Evolutionary conservation across 2,113 vertebrate genomes (phyloP), one percentile per base, ranked within the genome.

Genomic region (Xiphophorus hellerii): DNA sequence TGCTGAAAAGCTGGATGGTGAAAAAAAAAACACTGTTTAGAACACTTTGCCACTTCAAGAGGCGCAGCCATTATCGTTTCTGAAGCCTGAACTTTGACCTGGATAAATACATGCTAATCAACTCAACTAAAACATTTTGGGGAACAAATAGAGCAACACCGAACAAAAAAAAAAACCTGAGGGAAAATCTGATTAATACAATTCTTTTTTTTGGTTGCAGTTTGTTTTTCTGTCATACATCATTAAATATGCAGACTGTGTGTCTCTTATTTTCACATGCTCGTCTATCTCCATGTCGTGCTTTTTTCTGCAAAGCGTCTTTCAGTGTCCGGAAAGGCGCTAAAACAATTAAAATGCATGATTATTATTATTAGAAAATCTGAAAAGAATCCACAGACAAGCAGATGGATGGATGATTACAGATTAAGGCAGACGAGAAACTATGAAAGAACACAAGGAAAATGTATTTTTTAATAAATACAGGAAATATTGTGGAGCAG

Each of bases 21-120:
- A 77, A 69, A 80, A 86, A 83, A 69, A 80, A 86, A 83, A 71
- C n/a, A 48, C 30, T 42, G 85, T 71, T 83, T 63, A 64, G 66
- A 85, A 28, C 35, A 22, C 66, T 5, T 28, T 58, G 66, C 69
- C 83, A 74, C 33, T 84, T 77, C 70, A 80, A 72, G 73, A 31
- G 65, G 71, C 73, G 63, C 51, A 44, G 22, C 51, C 31, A 27
- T 64, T 80, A 76, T 17, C 48, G 4, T 14, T 35, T 66, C 60
- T 73, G 27, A 35, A 66, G 39, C 48, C 51, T 3, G 5, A 76
- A 77, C 30, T 62, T 31, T 74, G 30, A 73, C 78, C 12, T 77
- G 33, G 39, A 84, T 76, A 77, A 33, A 1, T 66, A 63, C 44
- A 66, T 81, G n/a, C 62, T 69, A 76, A 79, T 83, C 61, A 68